Conservation (phyloP, 2,113 vertebrate genomes). For the Alaudala cheleensis region DNA sequence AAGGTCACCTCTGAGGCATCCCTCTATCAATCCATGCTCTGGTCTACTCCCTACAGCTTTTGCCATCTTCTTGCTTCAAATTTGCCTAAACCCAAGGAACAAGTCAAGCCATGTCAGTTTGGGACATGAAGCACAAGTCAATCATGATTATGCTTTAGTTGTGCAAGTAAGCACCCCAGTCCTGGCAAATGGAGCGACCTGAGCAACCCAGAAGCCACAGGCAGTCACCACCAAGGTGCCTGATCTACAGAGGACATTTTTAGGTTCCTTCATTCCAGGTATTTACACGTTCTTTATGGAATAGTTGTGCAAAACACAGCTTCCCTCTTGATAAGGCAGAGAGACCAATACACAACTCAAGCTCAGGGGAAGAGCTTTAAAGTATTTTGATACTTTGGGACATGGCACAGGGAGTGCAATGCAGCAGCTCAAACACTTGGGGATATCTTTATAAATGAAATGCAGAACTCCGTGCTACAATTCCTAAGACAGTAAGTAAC, state of each 20-base stretch:
- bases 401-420: rapidly evolving
- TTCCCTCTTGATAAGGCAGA: not conserved
- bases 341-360: not conserved
- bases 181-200: not conserved
- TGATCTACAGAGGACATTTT: not conserved
- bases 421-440: not conserved
- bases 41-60: not conserved
- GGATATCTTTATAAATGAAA: not conserved
- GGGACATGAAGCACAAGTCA: not conserved
- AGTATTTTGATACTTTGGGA: not conserved
- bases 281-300: not conserved
- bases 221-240: not conserved
- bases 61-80: not conserved
- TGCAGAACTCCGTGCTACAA: rapidly evolving
- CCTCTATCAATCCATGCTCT: not conserved
- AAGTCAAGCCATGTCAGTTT: not conserved
- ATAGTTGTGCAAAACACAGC: not conserved
- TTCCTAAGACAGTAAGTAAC: not conserved
- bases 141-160: not conserved
- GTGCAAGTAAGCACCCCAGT: not conserved
- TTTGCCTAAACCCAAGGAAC: not conserved
- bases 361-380: not conserved
- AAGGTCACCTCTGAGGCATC: not conserved
- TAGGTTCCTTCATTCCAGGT: not conserved
- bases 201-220: not conserved